A percentile compares a stretch with the other conserved stretches of the same genome.
Evolutionary conservation across 2,113 vertebrate genomes (phyloP).

Genomic region (Seriola dumerili): DNA sequence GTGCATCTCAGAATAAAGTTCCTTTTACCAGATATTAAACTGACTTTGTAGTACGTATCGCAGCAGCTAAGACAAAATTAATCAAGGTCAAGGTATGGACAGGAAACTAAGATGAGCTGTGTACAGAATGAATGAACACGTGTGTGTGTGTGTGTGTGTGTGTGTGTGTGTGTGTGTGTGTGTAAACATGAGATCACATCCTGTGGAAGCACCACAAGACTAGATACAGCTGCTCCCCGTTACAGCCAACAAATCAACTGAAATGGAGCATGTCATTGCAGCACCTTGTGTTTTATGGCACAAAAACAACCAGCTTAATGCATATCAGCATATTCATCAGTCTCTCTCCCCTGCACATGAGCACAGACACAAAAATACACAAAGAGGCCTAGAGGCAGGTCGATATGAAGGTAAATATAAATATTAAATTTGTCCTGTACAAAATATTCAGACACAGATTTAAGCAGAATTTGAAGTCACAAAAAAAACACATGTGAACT

Average conservation of each 20-base stretch:
- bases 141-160: not conserved
- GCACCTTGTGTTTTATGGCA: conserved; percentile 30
- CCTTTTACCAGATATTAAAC: not conserved
- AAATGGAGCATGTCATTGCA: conserved; percentile 49
- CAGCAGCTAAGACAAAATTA: conserved; percentile 9
- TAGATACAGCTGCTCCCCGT: conserved; percentile 64
- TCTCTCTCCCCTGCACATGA: conserved; percentile 9
- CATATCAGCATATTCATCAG: conserved; percentile 51
- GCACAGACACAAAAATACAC: not conserved
- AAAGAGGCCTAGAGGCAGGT: not conserved
- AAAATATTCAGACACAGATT: too few species aligned
- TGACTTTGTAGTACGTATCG: not conserved
- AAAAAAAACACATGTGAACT: too few species aligned
- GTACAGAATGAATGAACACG: conserved; percentile 11
- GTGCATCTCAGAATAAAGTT: conserved; percentile 1
- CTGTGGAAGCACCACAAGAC: conserved; percentile 42
- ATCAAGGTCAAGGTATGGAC: conserved; percentile 19
- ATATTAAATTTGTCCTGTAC: too few species aligned
- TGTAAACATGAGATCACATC: conserved; percentile 62
- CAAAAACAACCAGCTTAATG: conserved; percentile 16
- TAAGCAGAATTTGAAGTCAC: too few species aligned
- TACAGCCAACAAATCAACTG: conserved; percentile 46
- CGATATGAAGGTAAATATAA: too few species aligned
- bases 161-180: not conserved
- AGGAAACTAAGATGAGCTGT: conserved; percentile 30